Conservation (phyloP, 2,888 invertebrate species). For the Drosophila rellima region DNA sequence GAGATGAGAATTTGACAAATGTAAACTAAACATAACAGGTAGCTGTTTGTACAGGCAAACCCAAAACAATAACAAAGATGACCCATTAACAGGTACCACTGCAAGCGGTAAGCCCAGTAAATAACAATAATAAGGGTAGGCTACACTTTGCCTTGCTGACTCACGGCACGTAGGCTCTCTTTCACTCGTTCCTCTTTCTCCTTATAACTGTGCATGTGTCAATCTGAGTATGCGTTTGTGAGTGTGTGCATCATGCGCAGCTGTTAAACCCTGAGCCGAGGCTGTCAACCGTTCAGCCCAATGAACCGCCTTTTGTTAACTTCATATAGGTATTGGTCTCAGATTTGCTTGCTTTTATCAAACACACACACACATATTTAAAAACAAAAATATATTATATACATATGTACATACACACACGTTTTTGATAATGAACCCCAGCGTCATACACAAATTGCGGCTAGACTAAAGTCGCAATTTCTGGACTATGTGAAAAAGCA, state of each 20-base stretch:
- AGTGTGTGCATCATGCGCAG: conserved; percentile 58
- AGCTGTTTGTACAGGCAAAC: conserved; percentile 35
- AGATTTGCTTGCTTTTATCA: conserved; percentile 53
- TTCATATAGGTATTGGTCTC: conserved; percentile 44
- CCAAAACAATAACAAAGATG: conserved; percentile 47
- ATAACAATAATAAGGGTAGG: conserved; percentile 56
- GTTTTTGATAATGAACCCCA: conserved; percentile 66
- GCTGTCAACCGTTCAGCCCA: conserved; percentile 63
- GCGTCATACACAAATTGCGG: conserved; percentile 50
- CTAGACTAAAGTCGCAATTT: conserved; percentile 76
- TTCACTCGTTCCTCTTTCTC: conserved; percentile 34
- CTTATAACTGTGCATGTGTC: conserved; percentile 24
- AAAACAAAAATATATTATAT: conserved; percentile 22
- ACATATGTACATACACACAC: conserved; percentile 25
- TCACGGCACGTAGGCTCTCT: conserved; percentile 73
- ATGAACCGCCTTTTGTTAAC: conserved; percentile 67
- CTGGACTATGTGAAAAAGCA: conserved; percentile 58
- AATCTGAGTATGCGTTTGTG: conserved; percentile 22
- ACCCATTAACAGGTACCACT: conserved; percentile 51
- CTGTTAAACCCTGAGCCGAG: conserved; percentile 70
- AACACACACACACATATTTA: conserved; percentile 20
- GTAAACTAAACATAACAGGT: conserved; percentile 29
- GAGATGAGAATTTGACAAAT: conserved; percentile 6
- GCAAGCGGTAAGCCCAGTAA: conserved; percentile 32
- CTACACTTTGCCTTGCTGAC: conserved; percentile 66